Evolutionary conservation across 2,888 invertebrate species (phyloP).

Genomic region (Brachynemurus nebulosus): DNA sequence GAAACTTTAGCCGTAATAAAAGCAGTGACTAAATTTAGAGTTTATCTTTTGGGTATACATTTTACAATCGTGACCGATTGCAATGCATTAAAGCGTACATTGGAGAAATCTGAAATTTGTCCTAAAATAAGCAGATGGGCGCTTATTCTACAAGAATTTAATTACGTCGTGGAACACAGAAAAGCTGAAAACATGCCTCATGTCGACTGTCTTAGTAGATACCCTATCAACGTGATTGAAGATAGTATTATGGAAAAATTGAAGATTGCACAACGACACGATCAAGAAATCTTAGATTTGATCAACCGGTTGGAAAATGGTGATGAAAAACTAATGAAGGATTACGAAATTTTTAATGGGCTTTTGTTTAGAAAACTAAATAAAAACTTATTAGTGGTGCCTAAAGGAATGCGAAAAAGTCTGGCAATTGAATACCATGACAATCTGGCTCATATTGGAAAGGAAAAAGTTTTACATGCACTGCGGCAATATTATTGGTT

Average conservation of each 20-base stretch:
- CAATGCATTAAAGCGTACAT: conserved; percentile 15
- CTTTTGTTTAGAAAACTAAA: not conserved
- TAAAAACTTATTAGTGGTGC: no score
- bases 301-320: not conserved
- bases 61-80: conserved; percentile 21
- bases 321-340: not conserved
- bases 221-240: no score
- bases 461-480: no score
- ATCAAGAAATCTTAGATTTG: no score
- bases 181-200: no score
- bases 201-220: no score
- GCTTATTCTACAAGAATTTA: no score
- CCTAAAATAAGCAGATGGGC: no score
- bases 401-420: not conserved
- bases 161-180: no score
- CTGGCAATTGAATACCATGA: not conserved
- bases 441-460: no score
- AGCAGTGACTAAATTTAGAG: not conserved
- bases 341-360: not conserved
- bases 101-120: no score
- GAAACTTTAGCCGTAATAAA: conserved; percentile 2
- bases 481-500: not conserved
- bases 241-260: not conserved
- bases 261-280: no score
- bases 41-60: not conserved